These are phyloP conservation scores for Trichogramma pretiosum DNA, from an alignment of 1,140 invertebrate species.

Conservation along the genomic window DNA sequence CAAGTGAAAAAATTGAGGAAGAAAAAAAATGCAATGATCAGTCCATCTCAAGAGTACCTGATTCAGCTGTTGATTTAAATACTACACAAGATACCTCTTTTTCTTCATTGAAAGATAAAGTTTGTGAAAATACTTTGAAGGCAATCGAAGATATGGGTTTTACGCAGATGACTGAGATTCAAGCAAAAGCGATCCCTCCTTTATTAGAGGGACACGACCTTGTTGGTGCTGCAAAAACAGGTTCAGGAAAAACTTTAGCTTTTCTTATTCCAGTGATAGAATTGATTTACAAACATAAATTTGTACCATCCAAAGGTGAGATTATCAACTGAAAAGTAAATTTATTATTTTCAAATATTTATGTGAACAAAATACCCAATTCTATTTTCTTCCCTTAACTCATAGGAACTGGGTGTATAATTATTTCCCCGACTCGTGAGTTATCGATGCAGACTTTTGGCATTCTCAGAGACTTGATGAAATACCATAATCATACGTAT, in stretches of 20 bases:
- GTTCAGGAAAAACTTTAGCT: conserved; percentile 93
- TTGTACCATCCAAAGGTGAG: too few relatives aligned
- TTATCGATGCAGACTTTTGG: conserved; percentile 98
- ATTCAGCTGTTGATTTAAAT: too few relatives aligned
- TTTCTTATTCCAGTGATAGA: conserved; percentile 96
- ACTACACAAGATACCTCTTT: too few relatives aligned
- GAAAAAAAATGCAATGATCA: too few relatives aligned
- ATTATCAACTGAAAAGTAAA: too few relatives aligned
- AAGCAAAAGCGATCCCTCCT: conserved; percentile 82
- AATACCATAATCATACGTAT: conserved; percentile 75
- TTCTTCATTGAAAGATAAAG: too few relatives aligned
- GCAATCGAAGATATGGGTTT: conserved; percentile 94
- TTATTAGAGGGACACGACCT: conserved; percentile 91
- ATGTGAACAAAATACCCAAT: neutral
- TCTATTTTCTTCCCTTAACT: conserved; percentile 20
- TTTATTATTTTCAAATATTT: conserved; percentile 1
- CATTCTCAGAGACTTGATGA: conserved; percentile 90
- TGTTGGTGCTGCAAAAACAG: conserved; percentile 92
- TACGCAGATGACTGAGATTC: conserved; percentile 93
- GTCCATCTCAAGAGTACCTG: too few relatives aligned
- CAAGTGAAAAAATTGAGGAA: too few relatives aligned
- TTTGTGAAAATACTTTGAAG: too few relatives aligned
- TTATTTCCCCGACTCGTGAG: conserved; percentile 95
- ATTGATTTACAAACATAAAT: too few relatives aligned
- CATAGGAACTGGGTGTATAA: conserved; percentile 83